Percentiles rank a stretch among this genome's conserved stretches.
Conservation (phyloP, 1,140 invertebrate species). For the Proales similis region DNA sequence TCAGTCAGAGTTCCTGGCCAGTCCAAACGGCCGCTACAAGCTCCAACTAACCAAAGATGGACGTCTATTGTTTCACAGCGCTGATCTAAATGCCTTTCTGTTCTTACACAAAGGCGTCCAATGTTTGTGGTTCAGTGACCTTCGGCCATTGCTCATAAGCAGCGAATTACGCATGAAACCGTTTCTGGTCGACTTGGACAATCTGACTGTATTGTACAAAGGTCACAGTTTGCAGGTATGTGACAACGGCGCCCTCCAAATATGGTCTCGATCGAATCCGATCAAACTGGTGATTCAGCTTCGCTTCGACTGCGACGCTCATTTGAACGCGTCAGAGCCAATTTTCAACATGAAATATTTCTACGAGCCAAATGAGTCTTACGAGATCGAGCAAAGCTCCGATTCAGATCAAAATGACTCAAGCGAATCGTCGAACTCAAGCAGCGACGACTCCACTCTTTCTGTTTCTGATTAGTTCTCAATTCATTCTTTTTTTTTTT, state of each 20-base stretch:
- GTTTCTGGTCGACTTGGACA: conserved; percentile 6
- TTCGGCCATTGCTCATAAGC: conserved; percentile 13
- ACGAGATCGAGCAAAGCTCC: too few relatives aligned
- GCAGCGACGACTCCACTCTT: too few relatives aligned
- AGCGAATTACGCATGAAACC: neutral
- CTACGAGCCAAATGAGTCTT: neutral
- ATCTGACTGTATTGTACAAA: neutral
- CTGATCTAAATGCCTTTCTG: neutral
- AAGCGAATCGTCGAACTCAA: too few relatives aligned
- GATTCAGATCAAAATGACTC: too few relatives aligned
- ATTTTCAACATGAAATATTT: conserved; percentile 25
- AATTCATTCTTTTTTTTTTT: too few relatives aligned
- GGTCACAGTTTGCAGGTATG: conserved; percentile 4
- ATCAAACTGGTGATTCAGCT: conserved; percentile 23
- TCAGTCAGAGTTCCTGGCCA: neutral
- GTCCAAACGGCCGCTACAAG: neutral
- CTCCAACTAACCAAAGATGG: conserved; percentile 8
- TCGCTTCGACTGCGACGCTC: neutral
- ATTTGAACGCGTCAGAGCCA: conserved; percentile 1
- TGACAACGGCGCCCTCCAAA: conserved; percentile 1
- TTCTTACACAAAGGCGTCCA: conserved; percentile 22
- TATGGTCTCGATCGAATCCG: neutral
- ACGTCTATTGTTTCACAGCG: neutral
- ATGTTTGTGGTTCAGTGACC: conserved; percentile 24
- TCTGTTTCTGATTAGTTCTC: too few relatives aligned